These are phyloP conservation scores for Drosophila ficusphila DNA, from an alignment of 1,140 invertebrate genomes.

Conservation along the genomic window DNA sequence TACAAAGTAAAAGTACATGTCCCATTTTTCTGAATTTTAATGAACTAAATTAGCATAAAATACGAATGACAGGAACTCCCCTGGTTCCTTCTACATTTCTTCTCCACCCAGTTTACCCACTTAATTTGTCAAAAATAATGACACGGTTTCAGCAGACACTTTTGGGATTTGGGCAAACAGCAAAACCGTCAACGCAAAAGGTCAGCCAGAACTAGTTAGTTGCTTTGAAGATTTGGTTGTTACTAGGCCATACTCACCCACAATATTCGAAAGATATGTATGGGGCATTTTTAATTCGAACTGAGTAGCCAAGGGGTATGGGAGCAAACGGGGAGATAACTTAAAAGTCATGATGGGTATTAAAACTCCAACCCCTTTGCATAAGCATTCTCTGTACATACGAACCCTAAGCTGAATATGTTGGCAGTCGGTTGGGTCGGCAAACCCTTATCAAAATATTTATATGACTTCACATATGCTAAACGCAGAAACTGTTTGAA, in stretches of 20 bases:
- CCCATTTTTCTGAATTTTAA: constrained; percentile 75
- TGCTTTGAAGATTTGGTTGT: constrained; percentile 42
- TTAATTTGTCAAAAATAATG: constrained; percentile 80
- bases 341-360: constrained; percentile 82
- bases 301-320: constrained; percentile 1
- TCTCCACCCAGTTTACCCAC: constrained; percentile 42
- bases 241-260: constrained; percentile 17
- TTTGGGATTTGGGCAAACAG: constrained; percentile 60
- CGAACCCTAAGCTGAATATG: constrained; percentile 55
- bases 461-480: constrained; percentile 82
- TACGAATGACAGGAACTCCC: constrained; percentile 60
- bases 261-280: constrained; percentile 25
- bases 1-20: constrained; percentile 49
- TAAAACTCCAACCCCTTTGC: constrained; percentile 64
- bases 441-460: constrained; percentile 83
- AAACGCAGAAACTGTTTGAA: constrained; percentile 67
- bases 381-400: background rate
- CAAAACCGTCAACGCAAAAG: constrained; percentile 33
- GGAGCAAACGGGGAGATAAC: constrained; percentile 54
- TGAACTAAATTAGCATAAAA: constrained; percentile 80
- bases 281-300: constrained; percentile 59
- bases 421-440: constrained; percentile 58
- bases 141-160: constrained; percentile 73
- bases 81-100: constrained; percentile 3
- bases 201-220: constrained; percentile 54